These are phyloP conservation scores for Drosophila robusta DNA, from an alignment of 2,888 invertebrate genomes.

Conservation along the genomic window DNA sequence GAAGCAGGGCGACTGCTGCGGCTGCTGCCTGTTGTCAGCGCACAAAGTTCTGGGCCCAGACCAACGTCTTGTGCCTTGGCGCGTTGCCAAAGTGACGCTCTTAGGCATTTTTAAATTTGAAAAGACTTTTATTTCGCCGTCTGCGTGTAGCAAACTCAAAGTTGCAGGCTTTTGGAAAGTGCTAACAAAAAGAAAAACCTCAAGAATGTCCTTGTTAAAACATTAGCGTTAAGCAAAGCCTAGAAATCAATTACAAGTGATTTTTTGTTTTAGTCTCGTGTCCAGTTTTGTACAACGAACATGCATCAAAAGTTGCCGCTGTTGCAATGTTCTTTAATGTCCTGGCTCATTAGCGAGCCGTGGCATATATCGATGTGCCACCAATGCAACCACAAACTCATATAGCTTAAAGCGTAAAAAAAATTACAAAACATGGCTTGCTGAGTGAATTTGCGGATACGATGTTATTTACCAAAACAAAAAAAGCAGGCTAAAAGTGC, in stretches of 20 bases:
- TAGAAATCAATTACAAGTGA: conserved; percentile 70
- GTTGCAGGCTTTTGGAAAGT: conserved; percentile 34
- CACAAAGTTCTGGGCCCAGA: conserved; percentile 46
- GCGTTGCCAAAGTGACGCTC: conserved; percentile 73
- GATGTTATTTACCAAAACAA: conserved; percentile 12
- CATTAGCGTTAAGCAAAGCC: conserved; percentile 60
- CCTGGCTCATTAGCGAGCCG: conserved; percentile 65
- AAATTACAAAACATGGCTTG: conserved; percentile 36
- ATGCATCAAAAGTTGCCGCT: conserved; percentile 50
- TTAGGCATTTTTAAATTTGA: conserved; percentile 76
- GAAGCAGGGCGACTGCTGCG: conserved; percentile 18
- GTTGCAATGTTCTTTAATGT: conserved; percentile 67
- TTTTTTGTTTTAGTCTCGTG: conserved; percentile 15
- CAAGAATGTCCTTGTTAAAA: conserved; percentile 54
- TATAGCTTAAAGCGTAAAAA: conserved; percentile 25
- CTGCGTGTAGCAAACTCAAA: conserved; percentile 33
- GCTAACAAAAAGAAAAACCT: conserved; percentile 26
- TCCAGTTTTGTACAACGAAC: conserved; percentile 24
- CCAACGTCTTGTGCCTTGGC: conserved; percentile 58
- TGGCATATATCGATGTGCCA: conserved; percentile 40
- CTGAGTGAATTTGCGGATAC: conserved; percentile 54
- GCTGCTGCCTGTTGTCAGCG: conserved; percentile 54
- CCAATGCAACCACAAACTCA: conserved; percentile 12
- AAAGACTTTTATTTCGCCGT: conserved; percentile 61
- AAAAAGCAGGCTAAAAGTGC: conserved; percentile 8